Conservation (phyloP, 2,113 vertebrate species). For the Patagioenas fasciata region DNA sequence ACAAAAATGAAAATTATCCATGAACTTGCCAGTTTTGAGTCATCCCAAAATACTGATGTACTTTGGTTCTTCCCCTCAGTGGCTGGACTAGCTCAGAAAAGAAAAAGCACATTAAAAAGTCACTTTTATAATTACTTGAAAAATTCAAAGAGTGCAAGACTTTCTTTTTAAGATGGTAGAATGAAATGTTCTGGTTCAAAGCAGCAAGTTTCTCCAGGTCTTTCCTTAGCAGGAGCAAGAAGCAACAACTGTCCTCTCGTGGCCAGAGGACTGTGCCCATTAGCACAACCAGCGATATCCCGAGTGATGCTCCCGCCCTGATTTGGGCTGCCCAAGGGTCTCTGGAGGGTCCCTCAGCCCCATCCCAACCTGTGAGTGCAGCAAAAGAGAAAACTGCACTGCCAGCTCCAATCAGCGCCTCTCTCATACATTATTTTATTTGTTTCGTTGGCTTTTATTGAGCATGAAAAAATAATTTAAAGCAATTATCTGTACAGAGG, state of each 20-base stretch:
- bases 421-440: slow-evolving; percentile 47
- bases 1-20: neutral
- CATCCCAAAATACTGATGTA: neutral
- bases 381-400: neutral
- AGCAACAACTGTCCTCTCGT: neutral
- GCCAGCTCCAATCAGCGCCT: neutral
- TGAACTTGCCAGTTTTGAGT: neutral
- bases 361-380: neutral
- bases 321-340: neutral
- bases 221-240: neutral
- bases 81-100: neutral
- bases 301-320: neutral
- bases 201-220: neutral
- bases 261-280: neutral
- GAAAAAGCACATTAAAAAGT: neutral
- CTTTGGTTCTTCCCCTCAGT: neutral
- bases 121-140: neutral
- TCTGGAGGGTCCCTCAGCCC: neutral
- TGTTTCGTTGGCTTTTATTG: slow-evolving; percentile 64
- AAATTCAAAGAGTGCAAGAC: neutral
- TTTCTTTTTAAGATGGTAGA: neutral
- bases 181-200: neutral
- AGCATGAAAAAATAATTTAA: slow-evolving; percentile 82
- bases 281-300: neutral
- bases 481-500: slow-evolving; percentile 67